Conservation (phyloP, 1,140 invertebrate genomes). For the Nasonia vitripennis region DNA sequence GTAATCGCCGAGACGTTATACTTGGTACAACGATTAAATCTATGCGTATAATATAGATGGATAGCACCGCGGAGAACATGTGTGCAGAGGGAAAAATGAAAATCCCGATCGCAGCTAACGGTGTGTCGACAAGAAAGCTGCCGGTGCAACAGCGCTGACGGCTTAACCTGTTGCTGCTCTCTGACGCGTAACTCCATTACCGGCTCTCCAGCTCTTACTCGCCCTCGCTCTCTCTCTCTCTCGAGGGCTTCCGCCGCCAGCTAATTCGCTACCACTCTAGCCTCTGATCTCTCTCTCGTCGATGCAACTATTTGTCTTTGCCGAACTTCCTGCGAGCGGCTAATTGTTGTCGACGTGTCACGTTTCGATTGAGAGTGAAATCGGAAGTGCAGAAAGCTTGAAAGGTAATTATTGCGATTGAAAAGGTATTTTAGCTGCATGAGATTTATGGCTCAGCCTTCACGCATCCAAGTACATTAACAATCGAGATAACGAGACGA, state of each 20-base stretch:
- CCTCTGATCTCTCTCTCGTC: not conserved
- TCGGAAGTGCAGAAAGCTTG: too few relatives aligned
- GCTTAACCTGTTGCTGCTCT: not conserved
- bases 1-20: not conserved
- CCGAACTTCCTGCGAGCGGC: not conserved
- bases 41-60: not conserved
- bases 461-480: not conserved
- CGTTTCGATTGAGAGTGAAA: too few relatives aligned
- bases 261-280: conserved; percentile 2
- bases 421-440: not conserved
- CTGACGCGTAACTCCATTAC: conserved; percentile 3
- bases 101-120: not conserved
- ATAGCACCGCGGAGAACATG: not conserved
- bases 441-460: not conserved
- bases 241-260: not conserved
- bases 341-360: too few relatives aligned
- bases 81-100: not conserved
- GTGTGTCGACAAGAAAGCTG: conserved; percentile 2
- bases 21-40: not conserved
- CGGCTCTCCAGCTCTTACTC: not conserved
- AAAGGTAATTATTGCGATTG: too few relatives aligned
- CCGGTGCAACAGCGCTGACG: not conserved
- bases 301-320: not conserved
- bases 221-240: not conserved
- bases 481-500: not conserved